Conservation (phyloP, 1,140 invertebrate genomes). For the Chionoecetes opilio region DNA sequence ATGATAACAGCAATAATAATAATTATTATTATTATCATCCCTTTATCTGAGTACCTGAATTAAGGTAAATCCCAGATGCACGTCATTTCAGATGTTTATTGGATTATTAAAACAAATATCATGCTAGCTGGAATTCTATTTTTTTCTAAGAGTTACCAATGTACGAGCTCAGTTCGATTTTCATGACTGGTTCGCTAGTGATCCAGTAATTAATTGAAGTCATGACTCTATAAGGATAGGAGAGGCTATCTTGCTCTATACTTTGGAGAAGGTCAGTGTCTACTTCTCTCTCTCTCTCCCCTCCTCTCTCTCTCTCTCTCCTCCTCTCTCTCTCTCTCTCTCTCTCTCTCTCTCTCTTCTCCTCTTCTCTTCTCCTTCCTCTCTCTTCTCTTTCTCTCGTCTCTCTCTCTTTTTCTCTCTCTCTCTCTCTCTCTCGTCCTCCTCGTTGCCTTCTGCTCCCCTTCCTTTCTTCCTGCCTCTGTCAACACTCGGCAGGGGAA, state of each 20-base stretch:
- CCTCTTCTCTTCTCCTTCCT: neutral
- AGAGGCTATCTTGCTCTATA: no score
- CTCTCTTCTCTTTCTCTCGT: neutral
- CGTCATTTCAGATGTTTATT: no score
- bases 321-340: neutral
- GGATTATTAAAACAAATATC: no score
- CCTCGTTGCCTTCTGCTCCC: neutral
- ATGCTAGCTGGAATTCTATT: no score
- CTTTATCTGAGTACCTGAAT: no score
- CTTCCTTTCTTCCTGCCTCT: conserved; percentile 17
- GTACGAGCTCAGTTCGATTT: no score
- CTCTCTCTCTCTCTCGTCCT: neutral
- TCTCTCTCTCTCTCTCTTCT: neutral
- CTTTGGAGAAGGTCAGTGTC: neutral
- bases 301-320: neutral
- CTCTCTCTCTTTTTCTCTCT: neutral
- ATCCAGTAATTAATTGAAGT: no score
- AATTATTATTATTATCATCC: neutral
- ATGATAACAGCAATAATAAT: neutral
- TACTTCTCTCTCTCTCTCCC: neutral
- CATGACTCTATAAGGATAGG: no score
- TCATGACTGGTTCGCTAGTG: no score
- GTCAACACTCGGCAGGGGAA: neutral
- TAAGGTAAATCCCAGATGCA: no score
- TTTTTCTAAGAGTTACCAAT: no score